phyloP scores from a whole-genome alignment of 2,797 vertebrate genomes.

The Epinephelus coioides region DNA sequence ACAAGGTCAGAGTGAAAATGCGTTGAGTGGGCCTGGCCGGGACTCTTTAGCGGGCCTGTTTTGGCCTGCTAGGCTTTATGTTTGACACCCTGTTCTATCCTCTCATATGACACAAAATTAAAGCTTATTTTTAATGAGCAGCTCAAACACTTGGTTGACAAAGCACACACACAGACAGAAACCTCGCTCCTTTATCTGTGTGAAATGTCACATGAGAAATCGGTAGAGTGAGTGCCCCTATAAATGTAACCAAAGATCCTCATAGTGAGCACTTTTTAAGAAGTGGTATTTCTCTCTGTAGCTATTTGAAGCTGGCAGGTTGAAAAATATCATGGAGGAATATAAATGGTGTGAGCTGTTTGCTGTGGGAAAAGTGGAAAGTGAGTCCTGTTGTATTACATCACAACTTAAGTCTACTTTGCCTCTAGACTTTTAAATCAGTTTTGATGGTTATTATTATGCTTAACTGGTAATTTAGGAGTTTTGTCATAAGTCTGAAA shows the following conservation, averaged over 20 bases:
- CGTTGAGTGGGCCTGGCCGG: no score
- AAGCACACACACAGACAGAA: neutral
- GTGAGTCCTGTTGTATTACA: neutral
- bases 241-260: constrained; percentile 1
- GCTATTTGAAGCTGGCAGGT: neutral
- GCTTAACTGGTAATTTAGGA: neutral
- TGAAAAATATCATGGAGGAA: constrained; percentile 5
- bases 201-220: neutral
- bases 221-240: neutral
- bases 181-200: neutral
- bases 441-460: neutral
- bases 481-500: neutral
- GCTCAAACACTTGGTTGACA: neutral
- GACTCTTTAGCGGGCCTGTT: no score
- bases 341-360: constrained; percentile 1
- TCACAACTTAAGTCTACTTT: neutral
- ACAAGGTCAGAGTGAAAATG: no score
- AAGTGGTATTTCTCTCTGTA: neutral
- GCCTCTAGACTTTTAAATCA: neutral
- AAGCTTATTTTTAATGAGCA: neutral
- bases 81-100: no score
- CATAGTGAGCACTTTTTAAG: neutral
- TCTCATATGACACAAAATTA: neutral
- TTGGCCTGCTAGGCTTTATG: no score
- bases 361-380: constrained; percentile 13